Evolutionary conservation across 2,797 vertebrate genomes (phyloP), one percentile per base, ranked within the genome.

Genomic region (Rhynchotus rufescens): DNA sequence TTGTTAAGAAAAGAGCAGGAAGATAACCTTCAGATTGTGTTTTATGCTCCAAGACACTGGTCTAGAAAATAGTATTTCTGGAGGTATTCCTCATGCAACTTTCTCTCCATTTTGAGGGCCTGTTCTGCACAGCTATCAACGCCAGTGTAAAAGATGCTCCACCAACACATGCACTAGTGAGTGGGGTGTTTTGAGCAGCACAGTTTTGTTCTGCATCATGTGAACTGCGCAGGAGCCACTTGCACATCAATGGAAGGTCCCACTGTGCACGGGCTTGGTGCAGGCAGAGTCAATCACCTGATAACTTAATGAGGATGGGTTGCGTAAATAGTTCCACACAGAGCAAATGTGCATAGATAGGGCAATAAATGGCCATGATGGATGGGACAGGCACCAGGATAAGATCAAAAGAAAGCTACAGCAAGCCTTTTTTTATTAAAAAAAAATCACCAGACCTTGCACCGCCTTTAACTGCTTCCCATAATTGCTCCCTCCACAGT

Each of bases 251-350:
- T 88, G 42, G 60, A 69, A 73, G 86, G 64, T 57, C 60, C 73
- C 69, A 6, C 5, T 22, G 73, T 57, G 84, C 80, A 59, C 28
- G 61, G 47, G 54, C 44, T 93, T 90, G 85, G 67, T 79, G 91
- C 19, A 73, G 86, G 76, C 67, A 59, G 64, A 47, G 82, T 93
- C 90, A 93, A 93, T 92, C 73, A 80, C 74, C 79, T 64, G 89
- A 90, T 92, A 96, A 91, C 81, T 83, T 84, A 96, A 94, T 81
- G 78, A 96, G 83, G 75, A 88, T 59, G 26, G 38, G 89, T 66
- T 81, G 92, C 87, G 59, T 80, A 83, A 82, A 88, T 22, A 81
- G 59, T 61, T 68, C 21, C 71, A 59, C 89, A 76, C 77, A 80
- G 84, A 91, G 62, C 83, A 86, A 93, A 85, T 91, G 73, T 91